phyloP scores from a whole-genome alignment of 2,113 vertebrate genomes.

The Triplophysa tibetana region DNA sequence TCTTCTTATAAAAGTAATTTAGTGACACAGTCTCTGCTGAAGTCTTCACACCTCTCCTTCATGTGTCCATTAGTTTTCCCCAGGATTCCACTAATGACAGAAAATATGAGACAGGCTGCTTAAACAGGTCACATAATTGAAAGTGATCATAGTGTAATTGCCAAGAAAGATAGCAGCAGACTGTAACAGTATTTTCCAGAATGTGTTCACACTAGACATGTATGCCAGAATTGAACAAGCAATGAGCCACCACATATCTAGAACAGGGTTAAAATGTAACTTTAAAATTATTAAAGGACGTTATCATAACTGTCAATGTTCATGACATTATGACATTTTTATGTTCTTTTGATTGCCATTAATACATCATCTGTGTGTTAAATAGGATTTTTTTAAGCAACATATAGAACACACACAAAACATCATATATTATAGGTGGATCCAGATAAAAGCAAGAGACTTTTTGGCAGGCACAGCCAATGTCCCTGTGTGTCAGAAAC shows the following conservation, averaged over 20 bases:
- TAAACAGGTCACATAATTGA: slow-evolving; percentile 14
- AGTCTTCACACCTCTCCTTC: slow-evolving; percentile 33
- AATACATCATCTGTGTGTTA: too few relatives aligned
- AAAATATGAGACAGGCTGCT: slow-evolving; percentile 28
- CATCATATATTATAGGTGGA: too few relatives aligned
- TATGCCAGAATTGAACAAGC: slow-evolving; percentile 1
- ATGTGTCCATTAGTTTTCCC: slow-evolving; percentile 33
- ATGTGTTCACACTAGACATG: not conserved
- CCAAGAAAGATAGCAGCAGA: slow-evolving; percentile 19
- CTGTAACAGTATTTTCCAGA: slow-evolving; percentile 8
- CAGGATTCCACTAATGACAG: slow-evolving; percentile 21
- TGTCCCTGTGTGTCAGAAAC: too few relatives aligned
- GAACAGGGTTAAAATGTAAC: not conserved
- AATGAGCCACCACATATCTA: not conserved
- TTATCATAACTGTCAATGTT: not conserved
- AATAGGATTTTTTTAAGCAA: too few relatives aligned
- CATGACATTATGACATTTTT: too few relatives aligned
- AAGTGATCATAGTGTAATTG: slow-evolving; percentile 6
- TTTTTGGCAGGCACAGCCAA: too few relatives aligned
- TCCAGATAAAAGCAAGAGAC: too few relatives aligned
- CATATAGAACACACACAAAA: too few relatives aligned
- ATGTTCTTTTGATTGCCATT: too few relatives aligned
- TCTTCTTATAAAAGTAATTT: slow-evolving; percentile 44
- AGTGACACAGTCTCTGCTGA: slow-evolving; percentile 45
- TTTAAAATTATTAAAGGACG: not conserved